Conservation (phyloP, 2,888 invertebrate species). For the Caenorhabditis sp. region DNA sequence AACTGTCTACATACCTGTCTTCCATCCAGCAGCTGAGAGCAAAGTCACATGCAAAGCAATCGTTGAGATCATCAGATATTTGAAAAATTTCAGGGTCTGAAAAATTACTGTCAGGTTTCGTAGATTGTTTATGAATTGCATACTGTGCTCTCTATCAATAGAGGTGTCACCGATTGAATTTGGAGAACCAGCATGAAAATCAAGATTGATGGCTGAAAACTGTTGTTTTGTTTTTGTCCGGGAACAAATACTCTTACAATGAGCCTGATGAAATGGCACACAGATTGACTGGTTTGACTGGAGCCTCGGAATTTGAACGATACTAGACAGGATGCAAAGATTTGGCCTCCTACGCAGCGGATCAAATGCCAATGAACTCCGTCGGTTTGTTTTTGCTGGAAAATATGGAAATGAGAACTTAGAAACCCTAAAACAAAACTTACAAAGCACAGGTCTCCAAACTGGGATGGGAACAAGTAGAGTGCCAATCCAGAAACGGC, state of each 20-base stretch:
- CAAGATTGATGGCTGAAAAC: conserved; percentile 73
- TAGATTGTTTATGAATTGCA: neutral
- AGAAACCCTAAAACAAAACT: conserved; percentile 57
- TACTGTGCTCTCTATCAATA: conserved; percentile 67
- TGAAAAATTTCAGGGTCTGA: conserved; percentile 69
- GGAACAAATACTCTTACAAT: conserved; percentile 61
- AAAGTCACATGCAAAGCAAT: conserved; percentile 68
- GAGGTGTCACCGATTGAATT: conserved; percentile 72
- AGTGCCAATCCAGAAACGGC: conserved; percentile 69
- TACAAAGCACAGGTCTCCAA: conserved; percentile 78
- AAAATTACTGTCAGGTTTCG: no score
- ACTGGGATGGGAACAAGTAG: conserved; percentile 73
- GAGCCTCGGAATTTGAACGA: conserved; percentile 63
- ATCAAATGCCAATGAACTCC: conserved; percentile 83
- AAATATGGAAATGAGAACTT: neutral
- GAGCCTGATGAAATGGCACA: conserved; percentile 70
- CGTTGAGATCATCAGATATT: conserved; percentile 68
- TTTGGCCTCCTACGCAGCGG: conserved; percentile 82
- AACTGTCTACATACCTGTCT: no score
- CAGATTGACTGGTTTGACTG: conserved; percentile 60
- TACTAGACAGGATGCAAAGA: conserved; percentile 76
- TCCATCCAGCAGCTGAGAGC: conserved; percentile 75
- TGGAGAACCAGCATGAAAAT: conserved; percentile 77
- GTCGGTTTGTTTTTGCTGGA: conserved; percentile 78
- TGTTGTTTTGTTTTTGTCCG: no score